Evolutionary conservation across 2,113 vertebrate genomes (phyloP).

Genomic region (Vidua chalybeata): DNA sequence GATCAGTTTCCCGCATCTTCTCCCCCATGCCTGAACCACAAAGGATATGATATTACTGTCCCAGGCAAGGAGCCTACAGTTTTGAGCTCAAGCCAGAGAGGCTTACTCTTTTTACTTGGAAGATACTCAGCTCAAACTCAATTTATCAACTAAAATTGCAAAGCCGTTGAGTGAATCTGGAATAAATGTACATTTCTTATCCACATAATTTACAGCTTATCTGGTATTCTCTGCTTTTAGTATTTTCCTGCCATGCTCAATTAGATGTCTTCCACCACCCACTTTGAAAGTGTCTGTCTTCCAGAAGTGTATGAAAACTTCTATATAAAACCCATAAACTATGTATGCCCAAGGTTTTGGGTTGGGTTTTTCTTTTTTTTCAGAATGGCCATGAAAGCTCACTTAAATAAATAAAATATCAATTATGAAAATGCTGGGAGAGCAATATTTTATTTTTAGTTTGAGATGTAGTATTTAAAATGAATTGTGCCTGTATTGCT

Average conservation of each 20-base stretch:
- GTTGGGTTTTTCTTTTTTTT: not conserved
- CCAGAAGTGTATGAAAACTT: not conserved
- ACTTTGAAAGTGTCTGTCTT: not conserved
- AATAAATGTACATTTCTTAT: constrained; percentile 7
- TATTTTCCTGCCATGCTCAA: not conserved
- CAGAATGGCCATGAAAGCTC: not conserved
- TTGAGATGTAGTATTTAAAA: not conserved
- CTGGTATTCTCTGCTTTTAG: not conserved
- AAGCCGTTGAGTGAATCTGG: not conserved
- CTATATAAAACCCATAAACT: not conserved
- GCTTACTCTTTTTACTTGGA: not conserved
- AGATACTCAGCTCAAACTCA: not conserved
- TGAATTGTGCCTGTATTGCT: not conserved
- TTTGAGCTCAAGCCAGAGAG: not conserved
- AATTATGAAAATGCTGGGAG: not conserved
- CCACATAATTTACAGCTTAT: not conserved
- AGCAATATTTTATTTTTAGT: not conserved
- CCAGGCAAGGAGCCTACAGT: not conserved
- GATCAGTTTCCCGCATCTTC: not conserved
- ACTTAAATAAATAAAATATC: not conserved
- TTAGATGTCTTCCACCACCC: constrained; percentile 5
- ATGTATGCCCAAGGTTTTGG: not conserved
- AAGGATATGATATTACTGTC: not conserved
- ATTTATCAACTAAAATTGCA: not conserved
- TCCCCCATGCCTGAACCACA: not conserved